Evolutionary conservation across 2,797 vertebrate species (phyloP).

Genomic region (Myoxocephalus aenaeus): DNA sequence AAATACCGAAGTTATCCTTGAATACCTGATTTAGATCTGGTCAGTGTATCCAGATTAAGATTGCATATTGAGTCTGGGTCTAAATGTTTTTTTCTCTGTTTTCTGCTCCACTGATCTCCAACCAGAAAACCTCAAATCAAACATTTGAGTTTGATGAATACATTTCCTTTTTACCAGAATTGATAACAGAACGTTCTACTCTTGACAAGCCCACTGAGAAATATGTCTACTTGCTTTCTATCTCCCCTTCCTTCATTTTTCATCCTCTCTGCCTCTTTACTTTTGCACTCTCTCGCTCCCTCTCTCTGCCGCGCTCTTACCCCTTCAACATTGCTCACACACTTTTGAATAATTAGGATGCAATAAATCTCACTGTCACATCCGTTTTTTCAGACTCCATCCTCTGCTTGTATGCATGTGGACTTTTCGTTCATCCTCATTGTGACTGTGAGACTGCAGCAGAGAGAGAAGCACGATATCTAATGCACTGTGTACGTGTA

Average conservation of each 20-base stretch:
- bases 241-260: conserved; percentile 35
- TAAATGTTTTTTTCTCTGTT: neutral
- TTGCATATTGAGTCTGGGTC: neutral
- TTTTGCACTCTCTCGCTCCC: neutral
- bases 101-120: neutral
- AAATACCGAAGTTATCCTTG: neutral
- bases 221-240: conserved; percentile 15
- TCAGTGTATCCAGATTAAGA: neutral
- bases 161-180: conserved; percentile 7
- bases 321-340: conserved; percentile 37
- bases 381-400: conserved; percentile 51
- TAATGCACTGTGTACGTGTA: neutral
- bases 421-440: neutral
- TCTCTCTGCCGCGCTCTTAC: neutral
- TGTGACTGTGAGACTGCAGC: neutral
- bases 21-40: neutral
- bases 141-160: conserved; percentile 3
- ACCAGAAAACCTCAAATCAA: neutral
- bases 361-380: conserved; percentile 72
- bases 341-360: conserved; percentile 74
- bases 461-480: neutral
- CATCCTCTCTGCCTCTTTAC: conserved; percentile 14
- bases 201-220: conserved; percentile 24
- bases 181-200: conserved; percentile 12
- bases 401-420: conserved; percentile 10